Base-by-base conservation (phyloP, 2,888 invertebrate species). In the Erebia aethiops region DNA sequence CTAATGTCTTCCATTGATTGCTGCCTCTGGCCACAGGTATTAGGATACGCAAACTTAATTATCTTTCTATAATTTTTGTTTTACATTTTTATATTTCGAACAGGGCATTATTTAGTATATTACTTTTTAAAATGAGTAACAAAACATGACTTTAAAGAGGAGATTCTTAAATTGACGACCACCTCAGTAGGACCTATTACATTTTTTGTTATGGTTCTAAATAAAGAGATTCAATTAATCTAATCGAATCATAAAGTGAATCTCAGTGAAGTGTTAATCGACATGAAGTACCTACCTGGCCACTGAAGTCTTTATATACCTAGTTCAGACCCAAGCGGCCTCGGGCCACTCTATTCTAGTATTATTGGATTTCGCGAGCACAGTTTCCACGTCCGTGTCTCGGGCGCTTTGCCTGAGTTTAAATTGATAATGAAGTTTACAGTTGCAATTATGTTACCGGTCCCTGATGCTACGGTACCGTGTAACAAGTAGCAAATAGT, bases 311-410 rank as follows among this genome's bases (percentile, higher is more conserved):
- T 21, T 62, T 62, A 62, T 21, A 62, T 41, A 11, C 35, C 63
- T 63, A 51, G 49, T 64, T 52, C 11, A 21, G 14, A 69, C 74
- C 76, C 78, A 70, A 76, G 72, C 79, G 80, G 78, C 79, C 80
- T 78, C 78, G 77, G 58, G 64, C 70, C 56, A 64, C 71, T 67
- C 71, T 72, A 76, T 79, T 78, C 77, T 80, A 77, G 78, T 77
- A 70, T 85, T 87, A 87, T 89, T 86, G 78, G 80, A 87, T 87
- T 84, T 86, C 81, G 75, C 74, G 76, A 79, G 75, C 75, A 76
- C 78, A 79, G 75, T 77, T 76, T 75, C 71, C 76, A 75, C 75
- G 77, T 77, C 80, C 79, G 74, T 78, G 78, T 81, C 79, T 76
- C 79, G 75, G 76, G 75, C 74, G 70, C 69, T 80, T 79, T 73